Base-by-base conservation (phyloP, 2,797 vertebrate genomes). In the Melanotaenia pygmaea region DNA sequence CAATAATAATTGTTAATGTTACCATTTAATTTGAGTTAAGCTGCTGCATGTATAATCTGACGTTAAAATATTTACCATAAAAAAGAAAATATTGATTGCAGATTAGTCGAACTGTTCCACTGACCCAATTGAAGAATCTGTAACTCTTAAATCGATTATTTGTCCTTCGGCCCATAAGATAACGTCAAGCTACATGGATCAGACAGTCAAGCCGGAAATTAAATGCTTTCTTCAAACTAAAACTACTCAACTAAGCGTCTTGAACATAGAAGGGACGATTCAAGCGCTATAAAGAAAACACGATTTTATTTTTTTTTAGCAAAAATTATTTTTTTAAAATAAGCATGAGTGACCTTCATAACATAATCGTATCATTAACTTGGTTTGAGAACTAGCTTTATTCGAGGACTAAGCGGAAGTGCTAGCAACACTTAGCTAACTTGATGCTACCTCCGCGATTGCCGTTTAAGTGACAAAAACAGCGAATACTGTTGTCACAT, bases 61-160 rank as follows among this genome's bases (percentile, higher is more conserved):
- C 10, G 3, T 12, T 13, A 38, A 38, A 13, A 38, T 0, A 38
- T 13, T 38, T 38, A 13, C 37, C 37, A 38, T 38, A 5, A 16
- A 16, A 43, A 18, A 10, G 5, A 8, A 20, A 14, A 24, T 1
- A 22, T 18, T 1, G 79, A 86, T 74, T 9, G 45, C 64, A 34
- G 77, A 82, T 24, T 8, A 58, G 10, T 87, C 80, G 67, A 82
- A 54, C 78, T 84, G 86, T 59, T 88, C 81, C 80, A 87, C 77
- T 89, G 81, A 89, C 81, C 85, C 56, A 85, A 4, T 71, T 89
- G 67, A 59, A 64, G 26, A 32, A 68, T 8, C 59, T 64, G 70
- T 18, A 3, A 57, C 64, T 91, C 88, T 70, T 1, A 0, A 3
- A 10, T 91, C 67, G 58, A 85, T 7, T 84, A 4, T 0, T 69